Evolutionary conservation across 2,888 invertebrate genomes (phyloP).

Genomic region (Creontiades dilutus): DNA sequence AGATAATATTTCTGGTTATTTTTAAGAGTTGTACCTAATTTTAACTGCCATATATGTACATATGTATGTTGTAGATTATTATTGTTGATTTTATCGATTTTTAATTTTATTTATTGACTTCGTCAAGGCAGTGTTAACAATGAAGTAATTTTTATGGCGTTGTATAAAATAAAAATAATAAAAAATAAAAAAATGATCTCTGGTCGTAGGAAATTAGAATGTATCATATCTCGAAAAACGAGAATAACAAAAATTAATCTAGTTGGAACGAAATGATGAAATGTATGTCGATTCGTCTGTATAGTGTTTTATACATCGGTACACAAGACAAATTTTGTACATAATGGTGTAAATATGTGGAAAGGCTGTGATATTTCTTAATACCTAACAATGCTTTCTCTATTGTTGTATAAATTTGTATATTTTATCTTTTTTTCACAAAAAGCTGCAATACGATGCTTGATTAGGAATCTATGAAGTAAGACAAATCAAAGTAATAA

Average conservation of each 20-base stretch:
- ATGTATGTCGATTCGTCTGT: not conserved
- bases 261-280: not conserved
- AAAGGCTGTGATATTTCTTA: constrained; percentile 26
- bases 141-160: constrained; percentile 10
- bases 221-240: not conserved
- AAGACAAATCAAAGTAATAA: not conserved
- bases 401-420: constrained; percentile 31
- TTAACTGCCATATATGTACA: not conserved
- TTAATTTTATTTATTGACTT: not conserved
- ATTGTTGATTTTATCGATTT: constrained; percentile 10
- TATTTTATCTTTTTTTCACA: not conserved
- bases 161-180: not conserved
- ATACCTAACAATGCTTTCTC: constrained; percentile 27
- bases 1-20: not conserved
- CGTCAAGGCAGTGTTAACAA: not conserved
- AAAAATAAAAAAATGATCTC: not conserved
- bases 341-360: not conserved
- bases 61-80: not conserved
- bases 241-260: constrained; percentile 20
- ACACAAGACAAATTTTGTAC: not conserved
- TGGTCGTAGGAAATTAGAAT: constrained; percentile 27
- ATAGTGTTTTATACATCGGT: not conserved
- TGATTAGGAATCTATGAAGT: not conserved
- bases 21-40: not conserved
- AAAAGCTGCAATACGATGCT: not conserved